A percentile compares a stretch with the other conserved stretches of the same genome.
phyloP scores from a whole-genome alignment of 1,140 invertebrate species.

The Solenopsis fugax region DNA sequence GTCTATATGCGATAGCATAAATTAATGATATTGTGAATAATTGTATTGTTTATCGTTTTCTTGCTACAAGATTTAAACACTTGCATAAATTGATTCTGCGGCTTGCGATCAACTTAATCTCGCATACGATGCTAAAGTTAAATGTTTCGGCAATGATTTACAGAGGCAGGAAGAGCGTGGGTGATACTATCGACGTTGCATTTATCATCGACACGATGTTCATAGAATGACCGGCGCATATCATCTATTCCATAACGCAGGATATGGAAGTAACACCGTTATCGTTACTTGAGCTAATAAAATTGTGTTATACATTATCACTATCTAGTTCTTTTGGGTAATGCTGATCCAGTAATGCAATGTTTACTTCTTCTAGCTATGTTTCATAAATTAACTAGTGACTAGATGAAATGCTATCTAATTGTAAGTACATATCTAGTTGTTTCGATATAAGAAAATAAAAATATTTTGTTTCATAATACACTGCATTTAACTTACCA shows the following conservation, averaged over 20 bases:
- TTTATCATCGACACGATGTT: conserved; percentile 71
- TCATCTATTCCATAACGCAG: neutral
- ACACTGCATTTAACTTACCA: too few relatives aligned
- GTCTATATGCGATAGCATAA: neutral
- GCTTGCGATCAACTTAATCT: conserved; percentile 29
- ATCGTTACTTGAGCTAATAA: too few relatives aligned
- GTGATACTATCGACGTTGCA: conserved; percentile 73
- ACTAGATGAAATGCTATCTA: too few relatives aligned
- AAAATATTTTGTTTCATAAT: too few relatives aligned
- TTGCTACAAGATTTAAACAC: neutral
- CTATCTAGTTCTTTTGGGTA: too few relatives aligned
- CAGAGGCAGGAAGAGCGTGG: conserved; percentile 67
- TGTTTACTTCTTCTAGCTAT: too few relatives aligned
- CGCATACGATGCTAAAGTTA: conserved; percentile 68
- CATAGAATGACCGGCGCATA: conserved; percentile 42
- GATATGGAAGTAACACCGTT: too few relatives aligned
- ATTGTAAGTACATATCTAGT: too few relatives aligned
- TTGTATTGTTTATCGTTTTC: neutral
- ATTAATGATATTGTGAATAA: neutral
- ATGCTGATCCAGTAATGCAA: too few relatives aligned
- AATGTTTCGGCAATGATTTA: conserved; percentile 82
- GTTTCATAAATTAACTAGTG: too few relatives aligned
- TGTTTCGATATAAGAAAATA: too few relatives aligned
- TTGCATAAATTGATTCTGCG: conserved; percentile 40
- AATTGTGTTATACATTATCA: too few relatives aligned